Base-by-base conservation (phyloP, 2,888 invertebrate genomes). In the Elysia crispata region DNA sequence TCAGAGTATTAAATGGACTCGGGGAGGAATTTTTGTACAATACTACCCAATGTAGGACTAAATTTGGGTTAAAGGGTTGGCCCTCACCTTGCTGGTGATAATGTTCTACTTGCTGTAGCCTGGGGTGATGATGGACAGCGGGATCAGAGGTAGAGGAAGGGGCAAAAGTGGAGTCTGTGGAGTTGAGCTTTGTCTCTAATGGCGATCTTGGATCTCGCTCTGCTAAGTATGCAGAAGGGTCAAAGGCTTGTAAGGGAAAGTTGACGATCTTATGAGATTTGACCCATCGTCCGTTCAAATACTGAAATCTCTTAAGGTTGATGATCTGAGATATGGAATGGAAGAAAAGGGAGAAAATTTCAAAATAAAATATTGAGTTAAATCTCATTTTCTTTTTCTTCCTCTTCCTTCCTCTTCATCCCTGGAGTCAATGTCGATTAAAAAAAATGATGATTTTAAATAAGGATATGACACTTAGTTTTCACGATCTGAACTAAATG, bases 251-350 rank as follows among this genome's bases (percentile, higher is more conserved):
- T 90, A 96, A 95, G 0, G 97, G 97, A 91, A 97, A 97, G 90
- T 96, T 95, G 0, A 97, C 97, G 31, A 96, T 96, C 91, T 97
- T 97, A 90, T 97, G 97, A 0, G 97, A 97, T 91, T 98, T 98
- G 31, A 97, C 96, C 97, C 97, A 98, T 89, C 97, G 95, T 90
- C 95, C 96, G 92, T 96, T 96, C 77, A 97, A 95, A 91, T 95
- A 96, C 91, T 97, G 97, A 93, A 98, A 98, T 1, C 98, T 95
- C 92, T 98, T 98, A 84, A 98, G 93, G 91, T 98, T 97, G 76
- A 98, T 94, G 89, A 98, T 96, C 97, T 97, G 89, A 15, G 89
- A 67, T 62, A 60, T 23, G 25, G 13, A 31, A 20, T 25, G 23
- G 62, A 69, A 62, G 8, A 60, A 0, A 79, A 76, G 25, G 15